Percentiles rank a stretch among this genome's conserved stretches.
These are phyloP conservation scores for Synanthedon tipuliformis DNA, from an alignment of 2,888 invertebrate species.

Conservation along the genomic window DNA sequence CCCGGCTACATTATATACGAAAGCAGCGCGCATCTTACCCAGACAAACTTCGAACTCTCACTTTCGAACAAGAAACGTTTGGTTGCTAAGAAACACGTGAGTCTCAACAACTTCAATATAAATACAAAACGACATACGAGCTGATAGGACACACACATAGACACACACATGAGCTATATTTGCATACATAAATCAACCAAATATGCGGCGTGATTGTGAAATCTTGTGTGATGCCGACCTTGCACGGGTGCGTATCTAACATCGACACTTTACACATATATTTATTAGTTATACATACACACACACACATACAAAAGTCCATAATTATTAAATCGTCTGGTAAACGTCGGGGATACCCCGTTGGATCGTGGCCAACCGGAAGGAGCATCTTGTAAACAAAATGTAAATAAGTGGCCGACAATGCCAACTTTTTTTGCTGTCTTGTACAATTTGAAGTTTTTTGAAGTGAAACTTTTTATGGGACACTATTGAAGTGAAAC, in stretches of 20 bases:
- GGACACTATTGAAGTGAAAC: too few species aligned
- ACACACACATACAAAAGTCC: constrained; percentile 27
- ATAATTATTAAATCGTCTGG: constrained; percentile 63
- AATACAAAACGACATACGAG: constrained; percentile 20
- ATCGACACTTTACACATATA: constrained; percentile 3
- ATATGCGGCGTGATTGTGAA: constrained; percentile 12
- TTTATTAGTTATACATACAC: constrained; percentile 33
- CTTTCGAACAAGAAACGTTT: constrained; percentile 55
- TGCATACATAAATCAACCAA: constrained; percentile 12
- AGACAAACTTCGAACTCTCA: constrained; percentile 57
- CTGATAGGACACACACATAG: too few species aligned
- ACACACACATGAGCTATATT: constrained; percentile 39
- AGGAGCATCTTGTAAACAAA: constrained; percentile 54
- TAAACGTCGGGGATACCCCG: constrained; percentile 61
- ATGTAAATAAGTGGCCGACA: constrained; percentile 15
- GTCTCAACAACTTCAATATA: constrained; percentile 32
- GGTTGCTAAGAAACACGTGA: constrained; percentile 25
- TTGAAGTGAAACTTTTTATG: too few species aligned
- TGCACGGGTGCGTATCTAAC: constrained; percentile 28
- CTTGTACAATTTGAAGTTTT: background rate
- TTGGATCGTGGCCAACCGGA: constrained; percentile 62
- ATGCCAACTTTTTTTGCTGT: background rate
- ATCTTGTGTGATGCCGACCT: constrained; percentile 14
- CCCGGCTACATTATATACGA: too few species aligned
- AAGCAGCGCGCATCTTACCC: constrained; percentile 29